Evolutionary conservation across 1,140 invertebrate species (phyloP).

Genomic region (Bombus difficillimus): DNA sequence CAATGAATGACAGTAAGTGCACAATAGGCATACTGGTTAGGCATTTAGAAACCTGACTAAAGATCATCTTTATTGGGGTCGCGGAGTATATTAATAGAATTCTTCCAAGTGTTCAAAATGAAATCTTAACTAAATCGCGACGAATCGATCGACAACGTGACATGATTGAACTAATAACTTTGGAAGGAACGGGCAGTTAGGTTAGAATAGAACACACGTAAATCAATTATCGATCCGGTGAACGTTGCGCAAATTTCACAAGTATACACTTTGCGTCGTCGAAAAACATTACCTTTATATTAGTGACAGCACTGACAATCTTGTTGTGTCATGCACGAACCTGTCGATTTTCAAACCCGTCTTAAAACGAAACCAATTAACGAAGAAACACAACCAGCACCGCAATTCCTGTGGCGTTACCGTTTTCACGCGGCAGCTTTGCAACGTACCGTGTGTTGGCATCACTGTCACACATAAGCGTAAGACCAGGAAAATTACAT

Average conservation of each 20-base stretch:
- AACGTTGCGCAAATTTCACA: constrained; percentile 63
- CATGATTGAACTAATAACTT: constrained; percentile 45
- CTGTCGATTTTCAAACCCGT: neutral
- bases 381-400: constrained; percentile 39
- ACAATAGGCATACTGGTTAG: constrained; percentile 20
- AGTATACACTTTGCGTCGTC: too few species aligned
- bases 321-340: constrained; percentile 29
- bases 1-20: constrained; percentile 36
- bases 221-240: constrained; percentile 72
- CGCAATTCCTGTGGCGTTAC: constrained; percentile 37
- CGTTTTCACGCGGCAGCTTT: constrained; percentile 37
- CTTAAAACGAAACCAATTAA: neutral
- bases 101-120: neutral
- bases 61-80: neutral
- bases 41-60: constrained; percentile 39
- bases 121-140: constrained; percentile 14
- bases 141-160: constrained; percentile 13
- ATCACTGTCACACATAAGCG: constrained; percentile 15
- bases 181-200: constrained; percentile 53
- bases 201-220: constrained; percentile 67
- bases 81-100: neutral
- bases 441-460: neutral
- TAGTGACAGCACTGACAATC: constrained; percentile 1
- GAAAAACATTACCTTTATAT: constrained; percentile 31
- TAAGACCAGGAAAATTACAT: neutral